Evolutionary conservation across 2,888 invertebrate species (phyloP).

Genomic region (Pseudanteris insignis): DNA sequence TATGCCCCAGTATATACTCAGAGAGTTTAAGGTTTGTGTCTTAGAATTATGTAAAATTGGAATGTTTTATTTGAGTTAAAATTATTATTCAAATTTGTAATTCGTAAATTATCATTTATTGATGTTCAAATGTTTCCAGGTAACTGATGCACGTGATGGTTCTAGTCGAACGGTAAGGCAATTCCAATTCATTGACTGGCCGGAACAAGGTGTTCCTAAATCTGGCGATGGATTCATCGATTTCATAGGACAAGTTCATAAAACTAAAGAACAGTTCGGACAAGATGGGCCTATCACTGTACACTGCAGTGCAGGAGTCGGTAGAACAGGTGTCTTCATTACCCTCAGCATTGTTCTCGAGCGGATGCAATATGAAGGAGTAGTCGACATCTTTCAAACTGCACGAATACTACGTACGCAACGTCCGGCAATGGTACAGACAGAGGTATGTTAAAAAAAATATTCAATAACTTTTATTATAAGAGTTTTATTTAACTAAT

Average conservation of each 20-base stretch:
- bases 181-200: constrained; percentile 97
- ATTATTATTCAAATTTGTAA: too few species aligned
- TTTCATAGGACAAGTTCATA: constrained; percentile 99
- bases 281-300: constrained; percentile 99
- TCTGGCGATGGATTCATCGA: constrained; percentile 99
- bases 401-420: constrained; percentile 98
- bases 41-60: too few species aligned
- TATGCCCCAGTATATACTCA: constrained; percentile 98
- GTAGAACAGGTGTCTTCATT: constrained; percentile 98
- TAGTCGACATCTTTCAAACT: constrained; percentile 99
- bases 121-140: constrained; percentile 54
- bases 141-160: constrained; percentile 97
- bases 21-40: constrained; percentile 90
- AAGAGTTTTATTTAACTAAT: too few species aligned
- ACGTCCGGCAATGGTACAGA: constrained; percentile 99
- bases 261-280: constrained; percentile 99
- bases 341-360: constrained; percentile 97
- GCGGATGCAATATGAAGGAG: constrained; percentile 98
- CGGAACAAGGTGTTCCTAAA: constrained; percentile 96
- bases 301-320: constrained; percentile 95
- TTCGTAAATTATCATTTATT: too few species aligned
- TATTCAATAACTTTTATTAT: too few species aligned
- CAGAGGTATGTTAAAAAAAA: constrained; percentile 77
- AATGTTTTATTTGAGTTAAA: too few species aligned
- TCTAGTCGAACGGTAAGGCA: constrained; percentile 95